These are phyloP conservation scores for Arremon aurantiirostris DNA, from an alignment of 2,797 vertebrate genomes.

Conservation along the genomic window DNA sequence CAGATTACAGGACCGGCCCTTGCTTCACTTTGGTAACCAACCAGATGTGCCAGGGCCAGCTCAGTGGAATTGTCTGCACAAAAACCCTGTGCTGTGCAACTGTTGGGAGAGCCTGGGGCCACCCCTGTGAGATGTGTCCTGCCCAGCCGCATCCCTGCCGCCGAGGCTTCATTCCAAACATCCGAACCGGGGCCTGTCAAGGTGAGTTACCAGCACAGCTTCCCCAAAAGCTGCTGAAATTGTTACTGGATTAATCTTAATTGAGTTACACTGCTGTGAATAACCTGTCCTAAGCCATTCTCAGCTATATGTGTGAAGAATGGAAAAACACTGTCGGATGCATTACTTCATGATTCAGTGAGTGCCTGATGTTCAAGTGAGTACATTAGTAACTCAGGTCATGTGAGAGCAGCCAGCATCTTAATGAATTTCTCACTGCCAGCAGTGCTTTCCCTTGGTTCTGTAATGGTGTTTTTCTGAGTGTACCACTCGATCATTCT, in stretches of 20 bases:
- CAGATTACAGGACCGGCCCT: slow-evolving; percentile 97
- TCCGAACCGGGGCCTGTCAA: slow-evolving; percentile 96
- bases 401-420: slow-evolving; percentile 56
- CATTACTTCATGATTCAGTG: slow-evolving; percentile 78
- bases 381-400: slow-evolving; percentile 59
- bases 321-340: slow-evolving; percentile 78
- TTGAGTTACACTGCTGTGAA: slow-evolving; percentile 81
- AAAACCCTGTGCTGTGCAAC: slow-evolving; percentile 97
- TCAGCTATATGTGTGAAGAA: slow-evolving; percentile 71
- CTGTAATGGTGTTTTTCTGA: slow-evolving; percentile 14
- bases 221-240: slow-evolving; percentile 53
- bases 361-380: slow-evolving; percentile 74
- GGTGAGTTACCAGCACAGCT: slow-evolving; percentile 76
- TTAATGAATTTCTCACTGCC: slow-evolving; percentile 65
- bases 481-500: background rate
- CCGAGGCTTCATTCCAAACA: slow-evolving; percentile 95
- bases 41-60: slow-evolving; percentile 99
- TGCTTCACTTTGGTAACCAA: slow-evolving; percentile 96
- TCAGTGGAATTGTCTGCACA: slow-evolving; percentile 96
- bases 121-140: slow-evolving; percentile 98
- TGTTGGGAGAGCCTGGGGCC: slow-evolving; percentile 96
- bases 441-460: slow-evolving; percentile 16
- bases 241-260: slow-evolving; percentile 78
- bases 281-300: slow-evolving; percentile 80
- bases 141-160: slow-evolving; percentile 96